phyloP scores from a whole-genome alignment of 2,113 vertebrate species.

The Lethenteron camtschaticum region DNA sequence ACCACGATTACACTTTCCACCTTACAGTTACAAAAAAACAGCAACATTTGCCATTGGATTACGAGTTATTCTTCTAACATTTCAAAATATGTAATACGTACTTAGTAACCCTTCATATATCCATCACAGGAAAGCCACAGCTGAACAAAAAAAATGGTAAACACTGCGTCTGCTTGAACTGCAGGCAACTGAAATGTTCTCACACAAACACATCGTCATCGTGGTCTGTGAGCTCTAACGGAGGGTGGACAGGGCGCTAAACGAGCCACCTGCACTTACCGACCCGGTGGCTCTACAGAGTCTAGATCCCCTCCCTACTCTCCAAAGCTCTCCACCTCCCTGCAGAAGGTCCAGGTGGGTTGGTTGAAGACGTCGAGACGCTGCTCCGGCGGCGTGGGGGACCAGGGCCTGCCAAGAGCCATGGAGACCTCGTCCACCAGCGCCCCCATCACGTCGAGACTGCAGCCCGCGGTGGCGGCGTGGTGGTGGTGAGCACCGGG shows the following conservation, averaged over 20 bases:
- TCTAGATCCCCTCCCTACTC: background rate
- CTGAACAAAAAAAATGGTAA: background rate
- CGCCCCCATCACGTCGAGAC: background rate
- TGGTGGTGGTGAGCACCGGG: too few relatives aligned
- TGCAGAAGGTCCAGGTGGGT: conserved; percentile 5
- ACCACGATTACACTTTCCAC: too few relatives aligned
- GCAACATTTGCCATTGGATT: too few relatives aligned
- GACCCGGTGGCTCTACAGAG: background rate
- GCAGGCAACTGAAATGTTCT: background rate
- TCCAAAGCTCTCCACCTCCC: conserved; percentile 4
- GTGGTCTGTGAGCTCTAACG: background rate
- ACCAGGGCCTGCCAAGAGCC: background rate
- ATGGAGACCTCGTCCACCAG: background rate
- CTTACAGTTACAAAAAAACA: too few relatives aligned
- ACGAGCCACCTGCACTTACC: background rate
- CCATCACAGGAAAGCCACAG: background rate
- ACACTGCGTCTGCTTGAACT: background rate
- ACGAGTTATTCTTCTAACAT: too few relatives aligned
- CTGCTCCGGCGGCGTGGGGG: conserved; percentile 3
- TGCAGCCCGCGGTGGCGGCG: too few relatives aligned
- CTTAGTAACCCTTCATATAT: too few relatives aligned
- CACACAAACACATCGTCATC: background rate
- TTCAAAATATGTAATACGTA: too few relatives aligned
- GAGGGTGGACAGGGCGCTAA: background rate
- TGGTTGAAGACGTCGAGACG: conserved; percentile 4